A percentile compares a stretch with the other conserved stretches of the same genome.
Evolutionary conservation across 2,888 invertebrate genomes (phyloP).

Genomic region (Caradrina clavipalpis): DNA sequence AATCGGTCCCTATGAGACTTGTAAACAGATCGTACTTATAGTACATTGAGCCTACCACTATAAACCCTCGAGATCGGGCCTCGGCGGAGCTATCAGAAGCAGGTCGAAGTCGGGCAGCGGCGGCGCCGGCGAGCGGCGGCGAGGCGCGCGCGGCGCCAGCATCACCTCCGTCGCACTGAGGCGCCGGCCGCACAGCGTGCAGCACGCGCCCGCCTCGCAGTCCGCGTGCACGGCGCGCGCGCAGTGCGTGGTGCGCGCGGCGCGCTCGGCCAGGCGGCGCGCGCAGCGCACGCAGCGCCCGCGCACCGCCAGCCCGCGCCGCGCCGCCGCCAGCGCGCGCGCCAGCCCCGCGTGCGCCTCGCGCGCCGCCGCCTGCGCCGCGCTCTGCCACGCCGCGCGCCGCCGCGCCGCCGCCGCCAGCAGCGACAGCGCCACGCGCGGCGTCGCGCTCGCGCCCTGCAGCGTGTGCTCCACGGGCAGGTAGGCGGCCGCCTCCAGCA

Average conservation of each 20-base stretch:
- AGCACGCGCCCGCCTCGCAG: slow-evolving; percentile 74
- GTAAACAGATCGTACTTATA: slow-evolving; percentile 1
- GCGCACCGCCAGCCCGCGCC: slow-evolving; percentile 79
- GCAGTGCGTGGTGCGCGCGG: slow-evolving; percentile 80
- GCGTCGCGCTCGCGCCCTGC: slow-evolving; percentile 67
- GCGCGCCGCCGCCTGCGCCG: slow-evolving; percentile 68
- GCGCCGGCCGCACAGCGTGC: slow-evolving; percentile 78
- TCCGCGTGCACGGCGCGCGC: slow-evolving; percentile 79
- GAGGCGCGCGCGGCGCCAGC: slow-evolving; percentile 60
- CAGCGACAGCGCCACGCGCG: slow-evolving; percentile 77
- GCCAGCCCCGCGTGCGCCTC: slow-evolving; percentile 76
- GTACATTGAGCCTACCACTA: slow-evolving; percentile 9
- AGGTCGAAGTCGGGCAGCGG: slow-evolving; percentile 87
- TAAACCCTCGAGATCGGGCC: slow-evolving; percentile 45
- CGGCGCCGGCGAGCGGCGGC: slow-evolving; percentile 79
- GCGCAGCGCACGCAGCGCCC: slow-evolving; percentile 79
- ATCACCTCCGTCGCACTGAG: slow-evolving; percentile 64
- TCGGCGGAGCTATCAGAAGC: slow-evolving; percentile 28
- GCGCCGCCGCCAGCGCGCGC: slow-evolving; percentile 76
- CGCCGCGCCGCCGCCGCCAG: slow-evolving; percentile 70
- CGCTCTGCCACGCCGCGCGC: slow-evolving; percentile 72
- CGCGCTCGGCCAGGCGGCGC: slow-evolving; percentile 67
- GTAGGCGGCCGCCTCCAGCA: slow-evolving; percentile 73
- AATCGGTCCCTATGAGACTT: not conserved
- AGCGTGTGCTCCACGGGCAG: slow-evolving; percentile 72